Percentiles rank a stretch among this genome's conserved stretches.
These are phyloP conservation scores for Mus minutoides DNA, from an alignment of 2,797 vertebrate genomes.

Conservation along the genomic window DNA sequence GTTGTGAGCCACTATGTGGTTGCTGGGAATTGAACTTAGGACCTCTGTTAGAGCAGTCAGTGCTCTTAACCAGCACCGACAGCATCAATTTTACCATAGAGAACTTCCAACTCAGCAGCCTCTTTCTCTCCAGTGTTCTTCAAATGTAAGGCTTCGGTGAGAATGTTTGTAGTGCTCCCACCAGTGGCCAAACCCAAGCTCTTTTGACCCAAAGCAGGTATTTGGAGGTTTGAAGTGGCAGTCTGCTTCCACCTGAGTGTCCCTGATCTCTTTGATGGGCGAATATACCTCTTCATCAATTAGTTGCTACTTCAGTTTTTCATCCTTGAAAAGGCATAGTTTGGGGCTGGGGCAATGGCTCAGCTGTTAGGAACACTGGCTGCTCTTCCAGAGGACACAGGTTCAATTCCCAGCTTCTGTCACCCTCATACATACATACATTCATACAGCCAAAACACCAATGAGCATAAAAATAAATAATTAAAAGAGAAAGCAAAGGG, in stretches of 20 bases:
- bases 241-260: conserved; percentile 93
- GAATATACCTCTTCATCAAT: conserved; percentile 94
- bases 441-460: neutral
- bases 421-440: neutral
- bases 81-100: conserved; percentile 88
- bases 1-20: too few relatives aligned
- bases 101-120: conserved; percentile 91
- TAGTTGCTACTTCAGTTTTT: conserved; percentile 96
- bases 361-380: neutral
- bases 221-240: conserved; percentile 93
- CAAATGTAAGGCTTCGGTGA: conserved; percentile 94
- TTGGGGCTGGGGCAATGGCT: neutral
- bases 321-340: conserved; percentile 93
- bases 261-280: conserved; percentile 89
- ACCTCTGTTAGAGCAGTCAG: too few relatives aligned
- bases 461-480: neutral
- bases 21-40: too few relatives aligned
- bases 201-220: conserved; percentile 94
- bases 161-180: conserved; percentile 95
- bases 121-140: conserved; percentile 96
- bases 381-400: neutral
- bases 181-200: conserved; percentile 96
- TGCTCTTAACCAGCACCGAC: too few relatives aligned
- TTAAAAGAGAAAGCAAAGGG: neutral
- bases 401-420: neutral